Conservation (phyloP, 2,888 invertebrate genomes). For the Aelia acuminata region DNA sequence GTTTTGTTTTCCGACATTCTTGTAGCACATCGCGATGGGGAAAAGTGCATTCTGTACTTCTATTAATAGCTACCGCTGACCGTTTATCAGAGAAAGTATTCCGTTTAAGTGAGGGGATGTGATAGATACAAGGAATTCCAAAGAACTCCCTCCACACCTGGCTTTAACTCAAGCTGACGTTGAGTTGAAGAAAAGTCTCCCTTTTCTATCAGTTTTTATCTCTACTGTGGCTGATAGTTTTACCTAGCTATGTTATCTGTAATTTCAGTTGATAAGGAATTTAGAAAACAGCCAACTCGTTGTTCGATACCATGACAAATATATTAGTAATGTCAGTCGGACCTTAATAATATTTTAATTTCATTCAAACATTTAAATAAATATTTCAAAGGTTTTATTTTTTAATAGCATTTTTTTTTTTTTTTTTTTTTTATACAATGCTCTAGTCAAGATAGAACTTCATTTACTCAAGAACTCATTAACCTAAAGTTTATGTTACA, state of each 20-base stretch:
- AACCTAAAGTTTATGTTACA: too few relatives aligned
- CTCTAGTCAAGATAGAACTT: too few relatives aligned
- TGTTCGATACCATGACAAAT: neutral
- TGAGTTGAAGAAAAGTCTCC: neutral
- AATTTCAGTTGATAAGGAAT: constrained; percentile 2
- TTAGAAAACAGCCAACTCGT: neutral
- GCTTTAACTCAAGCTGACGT: neutral
- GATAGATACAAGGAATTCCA: neutral
- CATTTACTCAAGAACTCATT: too few relatives aligned
- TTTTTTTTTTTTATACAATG: too few relatives aligned
- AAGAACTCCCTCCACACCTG: neutral
- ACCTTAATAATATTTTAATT: neutral
- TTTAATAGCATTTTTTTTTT: too few relatives aligned
- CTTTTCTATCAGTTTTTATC: constrained; percentile 14
- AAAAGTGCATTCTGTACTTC: neutral
- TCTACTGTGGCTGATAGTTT: neutral
- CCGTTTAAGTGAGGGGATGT: constrained; percentile 6
- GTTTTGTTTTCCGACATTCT: neutral
- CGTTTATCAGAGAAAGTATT: constrained; percentile 26
- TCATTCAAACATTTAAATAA: too few relatives aligned
- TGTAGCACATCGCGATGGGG: neutral
- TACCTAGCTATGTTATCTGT: neutral
- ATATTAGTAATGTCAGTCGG: neutral
- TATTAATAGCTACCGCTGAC: neutral
- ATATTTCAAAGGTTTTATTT: too few relatives aligned